Evolutionary conservation across 2,113 vertebrate species (phyloP).

Genomic region (Brienomyrus brachyistius): DNA sequence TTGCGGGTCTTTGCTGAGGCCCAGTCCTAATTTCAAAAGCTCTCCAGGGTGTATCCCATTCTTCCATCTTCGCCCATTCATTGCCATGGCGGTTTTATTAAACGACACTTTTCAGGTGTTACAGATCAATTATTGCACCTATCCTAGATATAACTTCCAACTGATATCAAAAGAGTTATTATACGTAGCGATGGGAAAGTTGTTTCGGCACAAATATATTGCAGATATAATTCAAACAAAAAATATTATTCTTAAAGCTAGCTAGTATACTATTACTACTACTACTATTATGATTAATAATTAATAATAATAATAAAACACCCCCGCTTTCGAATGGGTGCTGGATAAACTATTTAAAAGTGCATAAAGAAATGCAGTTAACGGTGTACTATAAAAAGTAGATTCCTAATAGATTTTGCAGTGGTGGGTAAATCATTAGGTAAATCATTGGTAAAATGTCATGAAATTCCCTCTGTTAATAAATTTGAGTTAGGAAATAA

Average conservation of each 20-base stretch:
- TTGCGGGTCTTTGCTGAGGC: neutral
- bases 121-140: neutral
- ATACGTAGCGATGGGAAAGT: neutral
- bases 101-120: neutral
- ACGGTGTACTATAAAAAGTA: neutral
- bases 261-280: neutral
- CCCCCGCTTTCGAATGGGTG: neutral
- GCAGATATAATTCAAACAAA: neutral
- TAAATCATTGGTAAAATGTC: neutral
- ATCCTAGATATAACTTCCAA: neutral
- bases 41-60: neutral
- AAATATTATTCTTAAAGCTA: neutral
- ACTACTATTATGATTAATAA: too few relatives aligned
- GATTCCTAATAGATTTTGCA: neutral
- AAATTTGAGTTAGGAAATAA: neutral
- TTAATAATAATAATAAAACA: too few relatives aligned
- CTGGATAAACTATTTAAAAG: neutral
- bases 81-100: neutral
- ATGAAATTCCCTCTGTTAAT: neutral
- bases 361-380: neutral
- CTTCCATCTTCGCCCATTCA: neutral
- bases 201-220: neutral
- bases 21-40: neutral
- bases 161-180: neutral
- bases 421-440: neutral